Evolutionary conservation across 2,888 invertebrate species (phyloP).

Genomic region (Tenodera sinensis): DNA sequence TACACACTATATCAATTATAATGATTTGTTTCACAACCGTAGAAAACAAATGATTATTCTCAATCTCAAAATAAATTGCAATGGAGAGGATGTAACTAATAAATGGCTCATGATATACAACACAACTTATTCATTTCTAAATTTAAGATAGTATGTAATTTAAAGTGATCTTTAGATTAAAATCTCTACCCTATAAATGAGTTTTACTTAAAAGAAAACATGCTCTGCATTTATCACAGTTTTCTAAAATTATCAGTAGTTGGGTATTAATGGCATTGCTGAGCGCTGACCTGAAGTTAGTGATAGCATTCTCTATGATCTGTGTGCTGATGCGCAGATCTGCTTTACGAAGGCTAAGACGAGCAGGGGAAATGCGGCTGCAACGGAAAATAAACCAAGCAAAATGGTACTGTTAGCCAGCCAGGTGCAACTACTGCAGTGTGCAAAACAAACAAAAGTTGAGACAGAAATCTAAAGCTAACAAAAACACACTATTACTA

Average conservation of each 20-base stretch:
- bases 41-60: too few species aligned
- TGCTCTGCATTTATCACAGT: background rate
- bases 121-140: background rate
- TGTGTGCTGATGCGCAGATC: constrained; percentile 75
- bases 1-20: too few species aligned
- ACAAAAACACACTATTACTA: background rate
- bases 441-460: background rate
- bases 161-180: background rate
- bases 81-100: background rate
- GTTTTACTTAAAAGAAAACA: background rate
- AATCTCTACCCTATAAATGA: background rate
- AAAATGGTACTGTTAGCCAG: constrained; percentile 12
- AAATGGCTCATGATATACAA: background rate
- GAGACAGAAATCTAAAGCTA: background rate
- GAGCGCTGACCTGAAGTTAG: constrained; percentile 66
- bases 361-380: constrained; percentile 83
- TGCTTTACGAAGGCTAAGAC: constrained; percentile 76
- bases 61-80: too few species aligned
- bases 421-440: background rate
- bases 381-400: constrained; percentile 34
- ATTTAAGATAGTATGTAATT: background rate
- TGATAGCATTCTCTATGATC: constrained; percentile 68
- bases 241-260: background rate
- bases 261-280: constrained; percentile 29
- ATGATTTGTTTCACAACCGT: too few species aligned